Evolutionary conservation across 37 sponge, comb jelly and placozoan species (phyloP), one percentile per base, ranked within the genome.

Genomic region (Hexactinellida sp.): DNA sequence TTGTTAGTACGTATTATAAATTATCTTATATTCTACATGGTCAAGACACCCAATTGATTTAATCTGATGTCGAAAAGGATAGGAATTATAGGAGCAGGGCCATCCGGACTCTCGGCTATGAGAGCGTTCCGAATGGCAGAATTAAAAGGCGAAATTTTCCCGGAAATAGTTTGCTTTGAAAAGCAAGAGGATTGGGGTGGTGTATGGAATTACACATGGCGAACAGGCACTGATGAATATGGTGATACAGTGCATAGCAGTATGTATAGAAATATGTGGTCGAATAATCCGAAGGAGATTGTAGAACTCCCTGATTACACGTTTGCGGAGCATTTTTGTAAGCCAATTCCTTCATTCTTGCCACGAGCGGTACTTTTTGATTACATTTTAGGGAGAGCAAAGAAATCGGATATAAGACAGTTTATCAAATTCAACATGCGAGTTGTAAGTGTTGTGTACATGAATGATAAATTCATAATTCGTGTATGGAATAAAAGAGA

Each of bases 271-370:
- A 82, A 82, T 54, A 83, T 88, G 41, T 88, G 85, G 85, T 85
- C 85, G 0, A 88, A 88, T 36, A 86, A 83, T 37, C 89, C 89
- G 1, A 88, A 88, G 38, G 89, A 88, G 37, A 19, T 5, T 9
- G 37, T 85, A 24, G 89, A 88, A 36, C 82, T 88, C 54, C 63
- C 85, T n/a, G 86, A 88, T 28, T 88, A 88, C 89, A 71, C 82
- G 0, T 88, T 85, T 39, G 83, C 54, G 0, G 85, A 88, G 24
- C 89, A 88, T 38, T n/a, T n/a, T n/a, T n/a, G n/a, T n/a, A n/a
- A n/a, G n/a, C n/a, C n/a, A n/a, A n/a, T n/a, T n/a, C n/a, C n/a
- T n/a, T n/a, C n/a, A n/a, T n/a, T n/a, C 37, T n/a, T n/a, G n/a
- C n/a, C n/a, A n/a, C n/a, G n/a, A n/a, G n/a, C n/a, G n/a, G n/a